phyloP scores from a whole-genome alignment of 2,113 vertebrate species.

The Oreochromis spilurus region DNA sequence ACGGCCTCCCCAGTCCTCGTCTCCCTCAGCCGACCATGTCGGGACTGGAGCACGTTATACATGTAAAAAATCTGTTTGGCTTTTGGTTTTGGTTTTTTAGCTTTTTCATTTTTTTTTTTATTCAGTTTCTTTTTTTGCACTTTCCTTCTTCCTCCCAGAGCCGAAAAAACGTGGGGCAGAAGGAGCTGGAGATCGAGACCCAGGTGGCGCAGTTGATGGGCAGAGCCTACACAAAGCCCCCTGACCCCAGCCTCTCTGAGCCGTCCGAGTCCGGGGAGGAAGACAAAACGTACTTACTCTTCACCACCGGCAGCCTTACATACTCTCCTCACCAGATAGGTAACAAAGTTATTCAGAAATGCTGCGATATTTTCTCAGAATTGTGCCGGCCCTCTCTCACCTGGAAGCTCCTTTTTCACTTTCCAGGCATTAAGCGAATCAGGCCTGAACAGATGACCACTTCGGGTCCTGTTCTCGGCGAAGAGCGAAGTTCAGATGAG shows the following conservation, averaged over 20 bases:
- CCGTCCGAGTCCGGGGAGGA: conserved; percentile 46
- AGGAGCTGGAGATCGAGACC: conserved; percentile 77
- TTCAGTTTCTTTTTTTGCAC: not conserved
- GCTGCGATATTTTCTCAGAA: not conserved
- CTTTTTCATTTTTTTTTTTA: not conserved
- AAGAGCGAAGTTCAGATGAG: conserved; percentile 84
- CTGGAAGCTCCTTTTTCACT: not conserved
- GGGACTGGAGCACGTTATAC: conserved; percentile 67
- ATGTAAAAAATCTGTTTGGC: conserved; percentile 29
- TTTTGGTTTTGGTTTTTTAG: not conserved
- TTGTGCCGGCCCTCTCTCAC: not conserved
- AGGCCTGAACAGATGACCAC: conserved; percentile 96
- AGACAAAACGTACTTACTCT: conserved; percentile 89
- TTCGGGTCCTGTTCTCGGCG: conserved; percentile 84
- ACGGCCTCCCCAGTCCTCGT: conserved; percentile 5
- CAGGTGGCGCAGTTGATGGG: conserved; percentile 84
- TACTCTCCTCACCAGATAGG: conserved; percentile 97
- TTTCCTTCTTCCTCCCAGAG: conserved; percentile 23
- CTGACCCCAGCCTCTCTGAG: conserved; percentile 63
- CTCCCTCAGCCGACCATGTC: conserved; percentile 36
- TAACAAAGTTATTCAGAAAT: conserved; percentile 40
- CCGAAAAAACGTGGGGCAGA: conserved; percentile 45
- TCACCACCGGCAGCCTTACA: conserved; percentile 95
- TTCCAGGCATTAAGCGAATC: conserved; percentile 89
- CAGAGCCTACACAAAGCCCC: conserved; percentile 74